Evolutionary conservation across 2,888 invertebrate genomes (phyloP).

Genomic region (Anaspis maculata): DNA sequence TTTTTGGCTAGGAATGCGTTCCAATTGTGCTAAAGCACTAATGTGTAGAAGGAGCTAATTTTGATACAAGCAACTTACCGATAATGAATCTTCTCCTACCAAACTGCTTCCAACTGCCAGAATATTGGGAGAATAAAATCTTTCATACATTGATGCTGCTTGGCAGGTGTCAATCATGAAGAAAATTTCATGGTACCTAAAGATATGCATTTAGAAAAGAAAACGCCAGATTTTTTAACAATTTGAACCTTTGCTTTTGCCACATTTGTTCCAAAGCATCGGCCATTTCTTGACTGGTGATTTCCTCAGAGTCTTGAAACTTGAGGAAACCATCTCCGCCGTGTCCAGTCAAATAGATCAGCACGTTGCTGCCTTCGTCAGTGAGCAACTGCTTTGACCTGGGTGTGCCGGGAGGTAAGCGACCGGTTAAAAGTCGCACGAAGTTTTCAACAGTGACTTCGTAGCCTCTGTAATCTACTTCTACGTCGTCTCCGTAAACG

Average conservation of each 20-base stretch:
- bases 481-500: slow-evolving; percentile 98
- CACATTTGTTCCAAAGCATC: slow-evolving; percentile 99
- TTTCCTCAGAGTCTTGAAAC: slow-evolving; percentile 98
- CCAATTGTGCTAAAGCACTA: background rate
- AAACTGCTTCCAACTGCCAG: slow-evolving; percentile 94
- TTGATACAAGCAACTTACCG: no score
- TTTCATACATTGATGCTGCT: slow-evolving; percentile 96
- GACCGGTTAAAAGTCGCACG: slow-evolving; percentile 88
- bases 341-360: slow-evolving; percentile 93
- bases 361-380: slow-evolving; percentile 93
- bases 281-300: slow-evolving; percentile 95
- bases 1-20: no score
- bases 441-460: slow-evolving; percentile 98
- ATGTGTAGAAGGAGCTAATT: background rate
- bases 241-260: slow-evolving; percentile 67
- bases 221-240: slow-evolving; percentile 57
- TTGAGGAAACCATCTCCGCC: slow-evolving; percentile 99
- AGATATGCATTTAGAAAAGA: slow-evolving; percentile 32
- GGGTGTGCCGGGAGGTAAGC: slow-evolving; percentile 87
- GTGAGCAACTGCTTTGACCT: slow-evolving; percentile 90
- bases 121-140: slow-evolving; percentile 97
- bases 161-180: slow-evolving; percentile 99
- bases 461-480: slow-evolving; percentile 95
- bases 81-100: slow-evolving; percentile 96
- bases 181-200: slow-evolving; percentile 93